These are phyloP conservation scores for Epinephelus cyanopodus DNA, from an alignment of 2,113 vertebrate species.

Conservation along the genomic window DNA sequence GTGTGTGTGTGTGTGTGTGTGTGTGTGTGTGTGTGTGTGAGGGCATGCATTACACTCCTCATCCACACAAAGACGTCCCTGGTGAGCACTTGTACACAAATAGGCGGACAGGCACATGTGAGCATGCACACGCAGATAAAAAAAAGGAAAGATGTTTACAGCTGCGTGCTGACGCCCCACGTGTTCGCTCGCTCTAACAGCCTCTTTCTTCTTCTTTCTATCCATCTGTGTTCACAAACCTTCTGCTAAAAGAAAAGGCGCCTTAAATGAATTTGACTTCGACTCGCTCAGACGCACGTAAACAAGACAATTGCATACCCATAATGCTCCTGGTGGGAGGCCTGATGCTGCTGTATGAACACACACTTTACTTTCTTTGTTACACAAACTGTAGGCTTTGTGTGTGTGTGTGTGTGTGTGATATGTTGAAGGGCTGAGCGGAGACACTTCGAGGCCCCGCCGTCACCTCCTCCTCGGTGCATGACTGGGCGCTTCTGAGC, in stretches of 20 bases:
- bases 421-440: conserved; percentile 36
- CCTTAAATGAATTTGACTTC: conserved; percentile 53
- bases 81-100: conserved; percentile 57
- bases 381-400: conserved; percentile 31
- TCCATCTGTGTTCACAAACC: conserved; percentile 4
- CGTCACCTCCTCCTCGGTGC: conserved; percentile 93
- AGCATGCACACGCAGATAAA: conserved; percentile 38
- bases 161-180: neutral
- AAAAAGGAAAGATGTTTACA: neutral
- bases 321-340: conserved; percentile 51
- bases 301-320: conserved; percentile 57
- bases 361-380: conserved; percentile 79
- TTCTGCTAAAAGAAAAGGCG: conserved; percentile 24
- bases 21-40: neutral
- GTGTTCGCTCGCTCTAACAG: neutral
- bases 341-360: conserved; percentile 68
- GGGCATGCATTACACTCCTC: conserved; percentile 82
- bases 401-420: conserved; percentile 38
- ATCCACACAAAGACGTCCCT: conserved; percentile 87
- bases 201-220: conserved; percentile 1
- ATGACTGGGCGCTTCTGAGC: conserved; percentile 88
- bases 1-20: conserved; percentile 19
- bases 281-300: conserved; percentile 33
- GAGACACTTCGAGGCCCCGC: conserved; percentile 91
- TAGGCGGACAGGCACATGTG: conserved; percentile 17